phyloP scores from a whole-genome alignment of 2,888 invertebrate genomes.

The Parnassius smintheus region DNA sequence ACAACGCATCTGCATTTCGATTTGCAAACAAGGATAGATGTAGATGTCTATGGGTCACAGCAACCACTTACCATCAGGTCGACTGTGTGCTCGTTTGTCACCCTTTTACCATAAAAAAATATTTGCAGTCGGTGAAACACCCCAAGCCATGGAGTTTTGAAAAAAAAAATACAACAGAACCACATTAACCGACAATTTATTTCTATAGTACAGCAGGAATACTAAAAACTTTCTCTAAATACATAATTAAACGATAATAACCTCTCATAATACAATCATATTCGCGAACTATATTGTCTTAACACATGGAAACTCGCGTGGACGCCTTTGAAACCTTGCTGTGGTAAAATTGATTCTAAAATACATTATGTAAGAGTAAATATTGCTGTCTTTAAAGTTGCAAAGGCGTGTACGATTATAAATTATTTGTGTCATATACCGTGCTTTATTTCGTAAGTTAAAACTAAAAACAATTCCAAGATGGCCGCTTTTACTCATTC shows the following conservation, averaged over 20 bases:
- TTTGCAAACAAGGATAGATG: no score
- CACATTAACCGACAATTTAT: conserved; percentile 25
- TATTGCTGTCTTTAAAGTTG: neutral
- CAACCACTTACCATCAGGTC: no score
- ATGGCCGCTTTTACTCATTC: no score
- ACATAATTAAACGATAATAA: conserved; percentile 1
- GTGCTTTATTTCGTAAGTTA: neutral
- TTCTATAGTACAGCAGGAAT: conserved; percentile 20
- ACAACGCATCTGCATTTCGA: no score
- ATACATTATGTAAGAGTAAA: neutral
- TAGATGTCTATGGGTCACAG: no score
- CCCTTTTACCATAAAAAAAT: no score
- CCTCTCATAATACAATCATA: neutral
- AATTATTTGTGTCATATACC: conserved; percentile 7
- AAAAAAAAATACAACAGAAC: conserved; percentile 9
- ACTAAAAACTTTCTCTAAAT: conserved; percentile 16
- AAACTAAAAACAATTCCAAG: no score
- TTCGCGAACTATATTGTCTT: neutral
- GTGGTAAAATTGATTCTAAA: neutral
- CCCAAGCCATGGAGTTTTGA: neutral
- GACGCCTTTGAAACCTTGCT: conserved; percentile 1
- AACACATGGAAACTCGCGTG: no score
- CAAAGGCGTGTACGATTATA: neutral
- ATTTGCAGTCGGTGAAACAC: no score
- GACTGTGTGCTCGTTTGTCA: no score